Percentiles rank a stretch among this genome's conserved stretches.
Conservation (phyloP, 2,113 vertebrate genomes). For the Chroicocephalus ridibundus region DNA sequence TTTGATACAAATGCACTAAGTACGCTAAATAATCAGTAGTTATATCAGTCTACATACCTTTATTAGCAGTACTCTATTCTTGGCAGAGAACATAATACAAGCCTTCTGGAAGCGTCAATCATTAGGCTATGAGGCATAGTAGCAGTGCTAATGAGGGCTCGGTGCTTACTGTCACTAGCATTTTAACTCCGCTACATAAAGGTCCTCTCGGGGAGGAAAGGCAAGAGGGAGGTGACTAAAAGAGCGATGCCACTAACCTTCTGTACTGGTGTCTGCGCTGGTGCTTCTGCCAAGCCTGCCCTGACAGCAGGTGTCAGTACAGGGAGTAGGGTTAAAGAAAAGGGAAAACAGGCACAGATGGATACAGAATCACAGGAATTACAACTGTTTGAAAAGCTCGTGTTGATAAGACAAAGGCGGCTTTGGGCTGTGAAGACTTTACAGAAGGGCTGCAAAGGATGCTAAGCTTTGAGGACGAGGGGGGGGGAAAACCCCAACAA, state of each 20-base stretch:
- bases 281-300: background rate
- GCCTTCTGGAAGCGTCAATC: background rate
- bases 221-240: background rate
- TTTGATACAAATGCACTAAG: background rate
- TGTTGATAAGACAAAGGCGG: rapidly evolving
- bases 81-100: background rate
- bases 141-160: background rate
- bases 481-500: background rate
- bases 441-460: background rate
- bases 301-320: background rate
- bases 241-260: background rate
- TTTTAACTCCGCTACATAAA: background rate
- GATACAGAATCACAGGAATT: background rate
- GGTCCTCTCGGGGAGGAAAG: background rate
- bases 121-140: background rate
- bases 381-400: background rate
- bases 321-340: background rate
- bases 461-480: background rate
- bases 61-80: background rate
- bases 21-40: background rate
- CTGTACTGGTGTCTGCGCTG: background rate
- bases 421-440: background rate
- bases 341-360: background rate
- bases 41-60: background rate
- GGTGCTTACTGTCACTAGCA: background rate